Percentiles rank a stretch among this genome's conserved stretches.
Evolutionary conservation across 2,797 vertebrate genomes (phyloP).

Genomic region (Typhlichthys subterraneus): DNA sequence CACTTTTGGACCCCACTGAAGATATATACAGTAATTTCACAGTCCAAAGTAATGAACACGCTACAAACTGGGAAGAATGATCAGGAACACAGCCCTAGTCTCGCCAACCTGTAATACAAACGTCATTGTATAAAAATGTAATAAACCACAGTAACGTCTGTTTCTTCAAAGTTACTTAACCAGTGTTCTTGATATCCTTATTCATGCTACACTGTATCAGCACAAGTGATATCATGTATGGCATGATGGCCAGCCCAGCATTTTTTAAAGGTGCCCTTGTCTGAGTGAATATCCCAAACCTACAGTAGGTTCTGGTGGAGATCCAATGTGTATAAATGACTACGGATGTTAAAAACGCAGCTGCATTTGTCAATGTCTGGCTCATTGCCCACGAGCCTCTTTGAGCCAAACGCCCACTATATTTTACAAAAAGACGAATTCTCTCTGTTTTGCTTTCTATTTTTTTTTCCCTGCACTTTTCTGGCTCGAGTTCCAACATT

Average conservation of each 20-base stretch:
- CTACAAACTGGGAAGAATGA: too few relatives aligned
- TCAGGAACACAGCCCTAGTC: too few relatives aligned
- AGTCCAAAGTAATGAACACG: too few relatives aligned
- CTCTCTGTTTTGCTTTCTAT: slow-evolving; percentile 14
- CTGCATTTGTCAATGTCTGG: slow-evolving; percentile 71
- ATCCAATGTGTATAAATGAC: slow-evolving; percentile 64
- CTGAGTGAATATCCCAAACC: slow-evolving; percentile 49
- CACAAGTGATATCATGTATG: slow-evolving; percentile 27
- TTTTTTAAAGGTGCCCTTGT: slow-evolving; percentile 67
- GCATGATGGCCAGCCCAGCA: slow-evolving; percentile 38
- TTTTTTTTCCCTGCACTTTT: slow-evolving; percentile 21
- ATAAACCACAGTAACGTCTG: too few relatives aligned
- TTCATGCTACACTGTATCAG: slow-evolving; percentile 44
- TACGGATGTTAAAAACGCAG: slow-evolving; percentile 57
- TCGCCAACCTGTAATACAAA: too few relatives aligned
- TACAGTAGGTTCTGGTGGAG: slow-evolving; percentile 48
- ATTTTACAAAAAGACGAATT: slow-evolving; percentile 51
- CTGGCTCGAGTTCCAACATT: slow-evolving; percentile 28
- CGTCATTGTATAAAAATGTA: too few relatives aligned
- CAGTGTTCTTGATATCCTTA: slow-evolving; percentile 21
- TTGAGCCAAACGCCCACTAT: slow-evolving; percentile 49
- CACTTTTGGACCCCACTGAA: too few relatives aligned
- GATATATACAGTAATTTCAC: too few relatives aligned
- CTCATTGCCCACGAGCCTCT: slow-evolving; percentile 53
- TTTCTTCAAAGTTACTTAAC: slow-evolving; percentile 24